phyloP scores from a whole-genome alignment of 2,888 invertebrate species.

The Ypsolopha sequella region DNA sequence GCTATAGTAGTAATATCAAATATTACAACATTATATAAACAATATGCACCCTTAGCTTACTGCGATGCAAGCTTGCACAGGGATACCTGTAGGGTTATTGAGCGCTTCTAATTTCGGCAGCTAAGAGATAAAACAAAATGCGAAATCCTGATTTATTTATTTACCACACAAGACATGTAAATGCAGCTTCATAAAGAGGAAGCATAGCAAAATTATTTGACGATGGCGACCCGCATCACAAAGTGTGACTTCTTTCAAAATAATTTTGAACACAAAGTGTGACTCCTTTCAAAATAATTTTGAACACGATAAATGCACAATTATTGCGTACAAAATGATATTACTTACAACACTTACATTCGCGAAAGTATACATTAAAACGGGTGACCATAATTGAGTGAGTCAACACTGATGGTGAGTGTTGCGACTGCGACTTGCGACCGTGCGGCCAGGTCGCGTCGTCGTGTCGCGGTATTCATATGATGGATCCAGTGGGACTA shows the following conservation, averaged over 20 bases:
- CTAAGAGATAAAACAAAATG: constrained; percentile 63
- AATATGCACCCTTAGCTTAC: constrained; percentile 71
- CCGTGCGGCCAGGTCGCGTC: constrained; percentile 10
- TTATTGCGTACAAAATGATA: not conserved
- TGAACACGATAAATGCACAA: not conserved
- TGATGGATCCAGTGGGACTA: constrained; percentile 76
- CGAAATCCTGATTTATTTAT: constrained; percentile 49
- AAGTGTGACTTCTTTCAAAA: not conserved
- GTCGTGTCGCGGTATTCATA: constrained; percentile 35
- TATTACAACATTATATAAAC: too few relatives aligned
- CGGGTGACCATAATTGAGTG: not conserved
- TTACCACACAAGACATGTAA: constrained; percentile 61
- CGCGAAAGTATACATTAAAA: not conserved
- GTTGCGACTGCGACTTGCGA: constrained; percentile 10
- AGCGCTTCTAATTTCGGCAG: constrained; percentile 67
- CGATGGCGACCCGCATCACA: constrained; percentile 9
- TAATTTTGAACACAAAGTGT: not conserved
- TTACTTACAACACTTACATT: not conserved
- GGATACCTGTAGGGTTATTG: constrained; percentile 62
- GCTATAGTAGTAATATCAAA: constrained; percentile 75
- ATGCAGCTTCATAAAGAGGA: constrained; percentile 59
- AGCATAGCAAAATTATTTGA: constrained; percentile 55
- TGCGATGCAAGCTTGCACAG: constrained; percentile 55
- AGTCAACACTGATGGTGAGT: not conserved
- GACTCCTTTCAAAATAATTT: not conserved